A percentile compares a stretch with the other conserved stretches of the same genome.
Conservation (phyloP, 2,888 invertebrate species). For the Eretmocerus hayati region DNA sequence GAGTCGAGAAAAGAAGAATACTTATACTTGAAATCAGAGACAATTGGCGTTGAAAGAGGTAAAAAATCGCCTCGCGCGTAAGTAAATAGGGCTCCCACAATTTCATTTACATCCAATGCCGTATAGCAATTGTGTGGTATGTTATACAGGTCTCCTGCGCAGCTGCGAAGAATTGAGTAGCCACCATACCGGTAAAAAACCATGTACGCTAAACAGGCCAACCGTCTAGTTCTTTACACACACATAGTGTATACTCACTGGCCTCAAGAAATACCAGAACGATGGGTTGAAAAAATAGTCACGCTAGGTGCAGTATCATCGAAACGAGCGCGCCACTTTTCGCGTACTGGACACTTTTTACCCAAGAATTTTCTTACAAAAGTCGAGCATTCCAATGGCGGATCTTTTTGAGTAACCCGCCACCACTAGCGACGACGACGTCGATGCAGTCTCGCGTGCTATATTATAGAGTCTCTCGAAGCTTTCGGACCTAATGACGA, state of each 20-base stretch:
- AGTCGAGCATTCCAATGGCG: neutral
- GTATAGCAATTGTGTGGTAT: constrained; percentile 15
- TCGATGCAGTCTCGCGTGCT: too few species aligned
- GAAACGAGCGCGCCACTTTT: constrained; percentile 9
- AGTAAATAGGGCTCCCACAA: constrained; percentile 6
- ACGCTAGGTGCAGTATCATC: constrained; percentile 5
- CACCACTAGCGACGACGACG: neutral
- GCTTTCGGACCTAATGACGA: neutral
- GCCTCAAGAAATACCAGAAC: too few species aligned
- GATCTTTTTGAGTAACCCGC: neutral
- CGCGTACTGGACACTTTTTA: constrained; percentile 1
- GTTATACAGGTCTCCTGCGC: neutral
- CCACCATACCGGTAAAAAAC: neutral
- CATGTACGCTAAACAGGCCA: constrained; percentile 1
- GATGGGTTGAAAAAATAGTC: constrained; percentile 1
- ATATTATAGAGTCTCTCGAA: too few species aligned
- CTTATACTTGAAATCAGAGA: neutral
- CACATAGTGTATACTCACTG: too few species aligned
- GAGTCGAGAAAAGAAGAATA: neutral
- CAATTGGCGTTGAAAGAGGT: constrained; percentile 3
- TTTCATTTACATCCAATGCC: constrained; percentile 15
- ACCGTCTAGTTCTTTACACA: too few species aligned
- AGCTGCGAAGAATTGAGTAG: neutral
- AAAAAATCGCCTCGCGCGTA: neutral
- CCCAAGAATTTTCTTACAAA: neutral